Evolutionary conservation across 2,797 vertebrate species (phyloP), one percentile per base, ranked within the genome.

Genomic region (Tadarida brasiliensis): DNA sequence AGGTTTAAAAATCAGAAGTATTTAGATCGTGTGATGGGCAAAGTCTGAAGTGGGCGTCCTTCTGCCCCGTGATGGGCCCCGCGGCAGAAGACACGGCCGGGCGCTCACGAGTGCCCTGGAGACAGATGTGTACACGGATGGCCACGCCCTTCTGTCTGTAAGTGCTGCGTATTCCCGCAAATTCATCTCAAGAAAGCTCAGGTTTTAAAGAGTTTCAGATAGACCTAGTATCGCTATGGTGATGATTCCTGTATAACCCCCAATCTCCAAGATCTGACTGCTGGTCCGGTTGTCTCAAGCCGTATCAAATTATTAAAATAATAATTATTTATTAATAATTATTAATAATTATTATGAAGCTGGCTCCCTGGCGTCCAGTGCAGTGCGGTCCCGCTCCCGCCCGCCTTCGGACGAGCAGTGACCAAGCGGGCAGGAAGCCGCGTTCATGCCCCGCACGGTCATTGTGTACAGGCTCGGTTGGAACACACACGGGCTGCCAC

Each of bases 71-170:
- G 11, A 47, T 3, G 7, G 16, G 65, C 47, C 49, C 8, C 0
- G 1, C 7, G 5, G 65, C n/a, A 16, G 73, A 33, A 57, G 44
- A 5, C 2, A 9, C 9, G 30, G 12, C 1, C 0, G 10, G 10
- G 59, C 1, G 0, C 7, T 16, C 2, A 0, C 2, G 0, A 4
- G 10, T 15, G 16, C 6, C 54, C 59, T 44, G 0, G 0, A 57
- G 68, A 20, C 35, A 57, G 47, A 22, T 11, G 30, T 1, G 7
- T 19, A 1, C 0, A 35, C 7, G 30, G 65, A 67, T 67, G 65
- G 39, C 5, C 39, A 44, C 39, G 39, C 39, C 39, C 39, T 7
- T 44, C 39, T 44, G 1, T 54, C 49, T 6, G n/a, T 70, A 14
- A 15, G 20, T 12, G 47, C 20, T 30, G 5, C 1, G 8, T 26